Evolutionary conservation across 2,888 invertebrate species (phyloP), one percentile per base, ranked within the genome.

Genomic region (Chaetogeoica ovagalla): DNA sequence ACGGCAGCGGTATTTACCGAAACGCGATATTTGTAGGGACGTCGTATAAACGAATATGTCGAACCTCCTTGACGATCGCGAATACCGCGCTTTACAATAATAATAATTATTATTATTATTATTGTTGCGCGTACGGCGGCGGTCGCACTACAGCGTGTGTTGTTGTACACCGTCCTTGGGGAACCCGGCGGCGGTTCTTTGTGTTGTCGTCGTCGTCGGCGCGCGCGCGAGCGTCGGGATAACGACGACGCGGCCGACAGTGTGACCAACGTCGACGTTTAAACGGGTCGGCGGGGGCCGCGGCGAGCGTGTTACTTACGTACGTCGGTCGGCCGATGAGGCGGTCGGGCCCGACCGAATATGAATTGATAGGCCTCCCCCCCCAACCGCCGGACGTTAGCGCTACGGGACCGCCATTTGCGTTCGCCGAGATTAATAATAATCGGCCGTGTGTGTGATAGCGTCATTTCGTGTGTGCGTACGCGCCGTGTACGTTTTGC

Each of bases 361-460:
- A 48, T 13, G 43, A 65, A 30, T 30, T 71, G 79, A 79, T 79
- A 79, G 77, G 30, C 71, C 37, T 15, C 72, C 74, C 37, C 63
- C 74, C 52, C 69, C 8, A 4, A 1, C 59, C 60, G 11, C 68
- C 43, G 57, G 21, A 55, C 30, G 30, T 30, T 23, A 5, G 43
- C 62, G 15, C 48, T 13, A 13, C 48, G 37, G 70, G 77, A 71
- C 79, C 79, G 71, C 79, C 79, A 79, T 79, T 79, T 79, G 79
- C 79, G 79, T 79, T 71, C 55, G 43, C 71, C 43, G 79, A 79
- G 79, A 79, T 79, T 79, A 79, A 39, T 79, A 79, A 39, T 71
- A 79, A 79, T 79, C 71, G 79, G 71, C 79, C 79, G 70, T 79
- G 63, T 59, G 52, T 69, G 79, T 79, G 79, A 79, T 79, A 79